These are phyloP conservation scores for Danio choprae DNA, from an alignment of 2,797 vertebrate genomes.

Conservation along the genomic window DNA sequence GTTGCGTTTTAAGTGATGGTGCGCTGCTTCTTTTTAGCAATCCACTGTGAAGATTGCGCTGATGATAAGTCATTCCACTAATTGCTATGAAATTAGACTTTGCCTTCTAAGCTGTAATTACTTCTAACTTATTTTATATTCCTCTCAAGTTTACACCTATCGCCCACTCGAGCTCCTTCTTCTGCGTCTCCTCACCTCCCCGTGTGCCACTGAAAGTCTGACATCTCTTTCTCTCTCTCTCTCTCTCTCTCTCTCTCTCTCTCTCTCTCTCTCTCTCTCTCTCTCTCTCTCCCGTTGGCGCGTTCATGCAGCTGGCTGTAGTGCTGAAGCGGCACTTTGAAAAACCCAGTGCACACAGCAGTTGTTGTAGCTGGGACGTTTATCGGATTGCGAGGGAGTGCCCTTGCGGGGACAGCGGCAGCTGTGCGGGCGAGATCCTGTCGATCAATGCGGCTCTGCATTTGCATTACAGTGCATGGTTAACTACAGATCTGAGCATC, in stretches of 20 bases:
- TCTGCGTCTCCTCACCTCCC: constrained; percentile 40
- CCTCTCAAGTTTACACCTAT: constrained; percentile 46
- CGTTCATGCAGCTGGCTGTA: constrained; percentile 33
- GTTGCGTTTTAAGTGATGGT: constrained; percentile 30
- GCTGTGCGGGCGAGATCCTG: constrained; percentile 43
- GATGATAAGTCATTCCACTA: constrained; percentile 60
- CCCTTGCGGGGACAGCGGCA: constrained; percentile 62
- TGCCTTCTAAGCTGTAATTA: constrained; percentile 56
- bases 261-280: constrained; percentile 10
- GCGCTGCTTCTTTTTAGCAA: constrained; percentile 52
- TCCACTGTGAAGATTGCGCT: constrained; percentile 54
- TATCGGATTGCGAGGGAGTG: constrained; percentile 59
- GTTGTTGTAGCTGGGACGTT: constrained; percentile 46
- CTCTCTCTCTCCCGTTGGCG: constrained; percentile 9
- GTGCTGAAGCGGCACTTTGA: constrained; percentile 61
- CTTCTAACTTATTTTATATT: constrained; percentile 55
- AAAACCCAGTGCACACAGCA: constrained; percentile 32
- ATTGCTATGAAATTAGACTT: constrained; percentile 67
- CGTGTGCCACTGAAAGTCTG: constrained; percentile 20
- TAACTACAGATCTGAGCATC: constrained; percentile 68
- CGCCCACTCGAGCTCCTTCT: constrained; percentile 39
- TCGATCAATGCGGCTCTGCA: constrained; percentile 62
- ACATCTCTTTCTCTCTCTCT: constrained; percentile 8
- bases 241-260: constrained; percentile 7
- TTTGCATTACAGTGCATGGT: constrained; percentile 67